Evolutionary conservation across 2,797 vertebrate species (phyloP), one percentile per base, ranked within the genome.

Genomic region (Smutsia temminckii): DNA sequence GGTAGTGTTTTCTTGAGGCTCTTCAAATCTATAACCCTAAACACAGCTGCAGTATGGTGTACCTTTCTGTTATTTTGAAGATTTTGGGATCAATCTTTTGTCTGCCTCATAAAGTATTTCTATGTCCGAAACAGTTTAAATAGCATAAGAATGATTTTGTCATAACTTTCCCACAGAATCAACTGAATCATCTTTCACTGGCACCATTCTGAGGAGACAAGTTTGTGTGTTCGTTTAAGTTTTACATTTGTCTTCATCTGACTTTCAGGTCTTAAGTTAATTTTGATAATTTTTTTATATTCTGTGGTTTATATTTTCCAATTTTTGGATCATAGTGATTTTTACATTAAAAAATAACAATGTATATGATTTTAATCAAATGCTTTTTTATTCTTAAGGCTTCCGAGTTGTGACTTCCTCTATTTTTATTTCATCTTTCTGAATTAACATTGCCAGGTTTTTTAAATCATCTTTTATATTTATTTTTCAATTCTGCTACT

Each of bases 121-220:
- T 96, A n/a, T 59, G 79, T 90, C 95, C 51, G 46, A 93, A 95
- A 93, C 21, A 86, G 4, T 64, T 88, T 93, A 86, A 96, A 94
- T 81, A 93, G 40, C 13, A 53, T 53, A 81, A 94, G 12, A 95
- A 94, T 87, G 49, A 93, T 63, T n/a, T 91, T 83, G 55, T 83
- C 13, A 49, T 49, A 55, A 64, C 20, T 80, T 96, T 86, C 68
- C 40, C 78, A 59, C 66, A 61, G 66, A 85, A 83, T 91, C 27
- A 68, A 37, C 89, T 72, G 84, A 84, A 71, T 84, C 9, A 59
- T 77, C 32, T 72, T 95, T 84, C 34, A 8, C n/a, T 63, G 17
- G 27, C 34, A 61, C 10, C 4, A 80, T 46, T 85, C 94, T 89
- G 27, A 40, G 13, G 13, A 84, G 25, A 64, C 23, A 8, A 21